Evolutionary conservation across 92 coral and sea anemone genomes (phyloP), one percentile per base, ranked within the genome.

Genomic region (Epizoanthus scotinus): DNA sequence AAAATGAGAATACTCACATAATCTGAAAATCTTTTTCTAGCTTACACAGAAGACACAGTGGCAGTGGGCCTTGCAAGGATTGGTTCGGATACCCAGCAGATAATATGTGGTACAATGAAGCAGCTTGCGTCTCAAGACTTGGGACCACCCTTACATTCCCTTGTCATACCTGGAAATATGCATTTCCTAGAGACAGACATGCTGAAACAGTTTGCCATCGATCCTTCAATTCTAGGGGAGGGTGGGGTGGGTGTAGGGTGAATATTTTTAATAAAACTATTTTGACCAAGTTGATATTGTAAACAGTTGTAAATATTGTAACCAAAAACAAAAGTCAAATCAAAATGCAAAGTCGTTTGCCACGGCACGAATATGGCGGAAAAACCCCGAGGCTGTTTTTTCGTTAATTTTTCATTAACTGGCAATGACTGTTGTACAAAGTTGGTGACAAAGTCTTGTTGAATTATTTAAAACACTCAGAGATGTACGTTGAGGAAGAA

Each of bases 21-120:
- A 34, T 24, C 10, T 29, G 53, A 44, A 31, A 26, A 6, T 77
- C 21, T 34, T 31, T 20, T n/a, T 47, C 15, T 64, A 92, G 97
- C 93, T 53, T 92, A 92, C 70, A 80, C 85, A 28, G 90, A 90
- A 64, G 79, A 82, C 52, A 86, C 97, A 6, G 24, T 95, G 57
- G 94, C 98, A 19, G 95, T 95, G 77, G 99, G 99, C n/a, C 79
- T 95, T 65, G 97, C 99, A 66, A 91, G 96, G 53, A 83, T 95
- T 57, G 99, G 99, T 27, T 87, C 94, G 17, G 89, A 94, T 67
- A 89, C 89, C 42, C 96, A 95, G 81, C 78, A 82, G 80, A 93
- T 95, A 36, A 88, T 93, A 2, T 95, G 92, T 63, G 94, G 93
- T 6, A 86, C 94, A 19, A 91, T 95, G 97, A 93, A 89, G 58